Base-by-base conservation (phyloP, 2,113 vertebrate species). In the Pluvianellus socialis region DNA sequence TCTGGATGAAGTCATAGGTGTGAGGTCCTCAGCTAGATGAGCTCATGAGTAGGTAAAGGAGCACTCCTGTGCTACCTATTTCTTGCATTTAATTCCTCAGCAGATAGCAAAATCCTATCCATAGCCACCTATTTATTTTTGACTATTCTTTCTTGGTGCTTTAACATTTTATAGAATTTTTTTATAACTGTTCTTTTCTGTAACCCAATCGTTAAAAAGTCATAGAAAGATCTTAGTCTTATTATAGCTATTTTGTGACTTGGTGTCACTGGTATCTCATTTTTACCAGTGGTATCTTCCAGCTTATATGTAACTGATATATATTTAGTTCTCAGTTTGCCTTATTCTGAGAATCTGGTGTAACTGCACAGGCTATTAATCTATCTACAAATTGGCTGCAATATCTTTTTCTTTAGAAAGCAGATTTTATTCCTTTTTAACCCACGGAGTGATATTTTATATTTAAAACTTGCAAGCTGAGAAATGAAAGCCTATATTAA, bases 351-450 rank as follows among this genome's bases (percentile, higher is more conserved):
- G 33, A 86, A 88, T 33, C 55, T 58, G 75, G 19, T 77, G 14
- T 79, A 59, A 94, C 77, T 55, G 42, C 24, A 55, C n/a, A 56
- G 26, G 18, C 49, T 91, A 89, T 82, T 84, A 95, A 87, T 91
- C 53, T 91, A 44, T n/a, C 56, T 59, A 59, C 28, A 91, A 91
- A 83, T 32, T 83, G 53, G 26, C 74, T 73, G 79, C 2, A 2
- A 21, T 68, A 71, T 32, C 47, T 81, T 92, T 89, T 79, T 59
- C 56, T 86, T 94, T 86, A 88, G 71, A 93, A 79, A 26, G 42
- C 6, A 90, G n/a, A 50, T 88, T 94, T 90, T 88, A 84, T 72
- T 55, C 23, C 59, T 65, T 88, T 90, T 88, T 73, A 95, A 93
- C 61, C 44, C 24, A 80, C 55, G 21, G 90, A 92, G 26, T 42